Base-by-base conservation (phyloP, 2,113 vertebrate species). In the Peucedramus taeniatus region DNA sequence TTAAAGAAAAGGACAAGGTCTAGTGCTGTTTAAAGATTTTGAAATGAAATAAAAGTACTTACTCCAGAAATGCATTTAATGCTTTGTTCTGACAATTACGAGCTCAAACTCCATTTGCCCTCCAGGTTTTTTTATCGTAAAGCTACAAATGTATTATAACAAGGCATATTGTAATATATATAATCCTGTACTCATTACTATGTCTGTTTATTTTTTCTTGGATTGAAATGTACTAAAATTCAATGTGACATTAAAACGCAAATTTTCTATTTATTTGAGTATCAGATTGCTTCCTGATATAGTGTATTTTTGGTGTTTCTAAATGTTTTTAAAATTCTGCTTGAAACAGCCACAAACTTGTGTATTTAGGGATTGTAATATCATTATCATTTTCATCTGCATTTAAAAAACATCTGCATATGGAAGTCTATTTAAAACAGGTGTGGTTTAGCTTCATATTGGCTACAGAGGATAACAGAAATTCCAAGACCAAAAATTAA, bases 101-200 rank as follows among this genome's bases (percentile, higher is more conserved):
- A 98, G 93, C 97, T 98, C 97, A 97, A 98, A 98, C 98, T 98
- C 98, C 98, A 97, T 97, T 93, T 98, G 94, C 97, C 97, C 97
- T 97, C 96, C 97, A 98, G 96, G 98, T 98, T 98, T 98, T 89
- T 99, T 98, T 99, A 98, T 98, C 97, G 56, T 98, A 97, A 98
- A 98, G 96, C 98, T 97, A 98, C 98, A 98, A 98, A 98, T 99
- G 98, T 99, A 99, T 98, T 98, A 98, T 98, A 98, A 98, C 97
- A 98, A 98, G 98, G 98, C 98, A 99, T 98, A 99, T 97, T 99
- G 99, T 99, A 99, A 99, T 99, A 99, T 99, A 98, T 98, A 97
- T 98, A 98, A 98, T 97, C 98, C 97, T 99, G 97, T 99, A 98
- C 98, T 98, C 98, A 98, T 98, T 98, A 98, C 97, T 97, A 94